Base-by-base conservation (phyloP, 2,888 invertebrate genomes). In the Drosophila suboccidentalis region DNA sequence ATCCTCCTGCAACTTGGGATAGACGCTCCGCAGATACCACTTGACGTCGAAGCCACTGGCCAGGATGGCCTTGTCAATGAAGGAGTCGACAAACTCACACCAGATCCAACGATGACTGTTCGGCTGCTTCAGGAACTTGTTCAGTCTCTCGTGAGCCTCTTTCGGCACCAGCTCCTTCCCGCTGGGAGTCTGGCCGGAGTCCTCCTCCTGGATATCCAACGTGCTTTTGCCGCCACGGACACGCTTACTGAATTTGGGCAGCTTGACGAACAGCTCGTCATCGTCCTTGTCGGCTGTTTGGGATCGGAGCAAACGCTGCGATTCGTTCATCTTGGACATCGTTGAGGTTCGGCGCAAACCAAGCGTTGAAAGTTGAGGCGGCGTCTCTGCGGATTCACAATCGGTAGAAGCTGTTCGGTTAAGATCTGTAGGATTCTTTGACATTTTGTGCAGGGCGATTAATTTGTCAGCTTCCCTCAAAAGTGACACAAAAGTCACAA, bases 41-140 rank as follows among this genome's bases (percentile, higher is more conserved):
- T 58, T 34, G 36, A 78, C 44, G 26, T 75, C 69, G 22, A 73
- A 84, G 34, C 46, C 32, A 9, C 57, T 54, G 5, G 17, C 32
- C 22, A 74, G 50, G 5, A 83, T 69, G 6, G 77, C 36, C 6
- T 63, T 58, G 17, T 83, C 82, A 13, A 87, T 36, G 0, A 51
- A 53, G 2, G 82, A 83, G 5, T 84, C 78, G 1, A 71, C 53
- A 26, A 84, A 84, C 71, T 84, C 83, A 32, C 64, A 71, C 78
- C 78, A 84, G 13, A 87, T 61, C 83, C 87, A 84, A 5, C 72
- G 75, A 19, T 75, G 75, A 2, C 78, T 65, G 29, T 47, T 13
- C 0, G 66, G 26, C 1, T 57, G 43, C 41, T 54, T 71, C 1
- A 83, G 34, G 9, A 72, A 72, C 36, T 75, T 71, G 19, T 19